These are phyloP conservation scores for Portunus trituberculatus DNA, from an alignment of 1,140 invertebrate species.

Conservation along the genomic window DNA sequence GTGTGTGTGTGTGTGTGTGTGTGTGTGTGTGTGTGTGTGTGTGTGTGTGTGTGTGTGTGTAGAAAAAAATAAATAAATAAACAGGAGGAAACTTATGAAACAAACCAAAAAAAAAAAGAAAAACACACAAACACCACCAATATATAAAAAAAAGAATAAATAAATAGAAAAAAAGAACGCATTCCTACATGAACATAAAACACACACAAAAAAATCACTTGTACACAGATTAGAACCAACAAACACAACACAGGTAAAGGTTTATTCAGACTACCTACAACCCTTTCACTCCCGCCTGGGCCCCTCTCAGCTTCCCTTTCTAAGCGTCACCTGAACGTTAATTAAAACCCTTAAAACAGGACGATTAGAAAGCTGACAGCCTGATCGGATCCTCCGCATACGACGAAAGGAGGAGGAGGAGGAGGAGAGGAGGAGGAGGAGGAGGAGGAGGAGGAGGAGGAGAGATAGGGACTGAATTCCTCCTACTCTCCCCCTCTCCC, in stretches of 20 bases:
- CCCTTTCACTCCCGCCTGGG: not conserved
- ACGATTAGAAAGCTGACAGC: not conserved
- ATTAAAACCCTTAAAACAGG: slow-evolving; percentile 7
- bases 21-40: too few relatives aligned
- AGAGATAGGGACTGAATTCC: not conserved
- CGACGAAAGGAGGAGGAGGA: not conserved
- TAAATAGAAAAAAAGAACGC: too few relatives aligned
- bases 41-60: too few relatives aligned
- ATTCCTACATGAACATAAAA: too few relatives aligned
- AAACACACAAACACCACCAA: too few relatives aligned
- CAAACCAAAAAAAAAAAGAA: too few relatives aligned
- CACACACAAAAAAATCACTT: not conserved
- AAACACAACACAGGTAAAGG: not conserved
- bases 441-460: not conserved
- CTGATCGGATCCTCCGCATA: not conserved
- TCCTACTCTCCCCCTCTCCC: not conserved
- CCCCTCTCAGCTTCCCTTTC: not conserved
- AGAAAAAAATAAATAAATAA: too few relatives aligned
- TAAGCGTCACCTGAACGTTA: not conserved
- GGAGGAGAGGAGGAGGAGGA: not conserved
- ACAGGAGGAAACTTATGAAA: too few relatives aligned
- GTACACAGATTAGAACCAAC: not conserved
- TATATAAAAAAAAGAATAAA: too few relatives aligned
- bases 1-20: too few relatives aligned
- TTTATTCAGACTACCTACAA: too few relatives aligned